These are phyloP conservation scores for Xestia rhomboidea DNA, from an alignment of 2,888 invertebrate species.

Conservation along the genomic window DNA sequence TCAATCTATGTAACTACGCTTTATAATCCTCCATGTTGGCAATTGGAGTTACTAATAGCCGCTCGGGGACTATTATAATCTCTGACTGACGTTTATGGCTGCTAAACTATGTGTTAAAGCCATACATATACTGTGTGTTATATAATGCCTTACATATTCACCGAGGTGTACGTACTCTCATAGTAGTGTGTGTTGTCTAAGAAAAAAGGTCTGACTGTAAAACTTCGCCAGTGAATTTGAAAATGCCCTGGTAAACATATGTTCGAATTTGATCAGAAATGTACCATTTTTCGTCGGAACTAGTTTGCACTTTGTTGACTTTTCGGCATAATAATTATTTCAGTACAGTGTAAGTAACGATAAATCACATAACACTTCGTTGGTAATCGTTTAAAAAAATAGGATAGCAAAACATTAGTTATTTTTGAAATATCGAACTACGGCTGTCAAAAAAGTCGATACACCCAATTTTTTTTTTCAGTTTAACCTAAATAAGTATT, in stretches of 20 bases:
- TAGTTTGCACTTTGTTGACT: not conserved
- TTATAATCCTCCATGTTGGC: constrained; percentile 9
- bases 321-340: not conserved
- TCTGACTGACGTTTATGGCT: constrained; percentile 2
- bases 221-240: not conserved
- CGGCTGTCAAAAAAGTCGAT: too few species aligned
- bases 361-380: too few species aligned
- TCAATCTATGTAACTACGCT: constrained; percentile 1
- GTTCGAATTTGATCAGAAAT: not conserved
- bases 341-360: not conserved
- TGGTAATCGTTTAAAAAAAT: too few species aligned
- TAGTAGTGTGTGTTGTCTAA: not conserved
- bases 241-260: not conserved
- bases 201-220: not conserved
- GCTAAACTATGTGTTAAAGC: constrained; percentile 12
- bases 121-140: not conserved
- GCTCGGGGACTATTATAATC: constrained; percentile 28
- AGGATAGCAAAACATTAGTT: too few species aligned
- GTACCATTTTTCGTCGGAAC: not conserved
- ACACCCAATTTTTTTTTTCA: too few species aligned
- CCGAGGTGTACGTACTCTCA: not conserved
- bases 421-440: too few species aligned
- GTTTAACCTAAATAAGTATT: too few species aligned
- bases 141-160: not conserved
- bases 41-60: constrained; percentile 23